Conservation (phyloP, 2,888 invertebrate genomes). For the Melikaiella ostensackeni region DNA sequence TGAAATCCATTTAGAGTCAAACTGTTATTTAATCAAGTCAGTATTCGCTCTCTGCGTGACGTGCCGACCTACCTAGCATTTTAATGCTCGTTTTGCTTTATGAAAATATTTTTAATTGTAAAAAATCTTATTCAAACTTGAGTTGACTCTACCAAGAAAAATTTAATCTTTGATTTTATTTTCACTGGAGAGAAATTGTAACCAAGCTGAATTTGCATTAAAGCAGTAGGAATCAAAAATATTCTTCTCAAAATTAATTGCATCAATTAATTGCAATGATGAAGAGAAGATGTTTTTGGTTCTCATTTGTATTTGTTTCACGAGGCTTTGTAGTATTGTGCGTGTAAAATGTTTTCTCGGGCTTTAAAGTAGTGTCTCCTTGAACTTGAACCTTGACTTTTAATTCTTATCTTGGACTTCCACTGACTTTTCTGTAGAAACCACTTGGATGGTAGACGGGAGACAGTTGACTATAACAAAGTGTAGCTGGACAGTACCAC, state of each 20-base stretch:
- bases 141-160: not conserved
- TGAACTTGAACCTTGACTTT: slow-evolving; percentile 42
- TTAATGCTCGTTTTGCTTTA: slow-evolving; percentile 59
- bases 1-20: not conserved
- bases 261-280: not conserved
- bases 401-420: slow-evolving; percentile 52
- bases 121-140: not conserved
- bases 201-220: not conserved
- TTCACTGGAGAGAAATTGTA: not conserved
- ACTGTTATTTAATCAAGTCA: slow-evolving; percentile 1
- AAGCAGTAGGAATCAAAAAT: not conserved
- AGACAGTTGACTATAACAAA: slow-evolving; percentile 64
- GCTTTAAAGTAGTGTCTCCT: not conserved
- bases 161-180: not conserved
- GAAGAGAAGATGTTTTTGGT: not conserved
- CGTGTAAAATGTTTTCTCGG: slow-evolving; percentile 29
- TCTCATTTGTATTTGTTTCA: not conserved
- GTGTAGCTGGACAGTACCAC: slow-evolving; percentile 67
- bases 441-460: slow-evolving; percentile 60
- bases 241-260: not conserved
- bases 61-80: slow-evolving; percentile 65
- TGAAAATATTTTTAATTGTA: not conserved
- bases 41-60: slow-evolving; percentile 58
- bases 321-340: not conserved
- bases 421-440: slow-evolving; percentile 47